Percentiles rank a stretch among this genome's conserved stretches.
Evolutionary conservation across 2,797 vertebrate genomes (phyloP).

Genomic region (Rallus crepitans): DNA sequence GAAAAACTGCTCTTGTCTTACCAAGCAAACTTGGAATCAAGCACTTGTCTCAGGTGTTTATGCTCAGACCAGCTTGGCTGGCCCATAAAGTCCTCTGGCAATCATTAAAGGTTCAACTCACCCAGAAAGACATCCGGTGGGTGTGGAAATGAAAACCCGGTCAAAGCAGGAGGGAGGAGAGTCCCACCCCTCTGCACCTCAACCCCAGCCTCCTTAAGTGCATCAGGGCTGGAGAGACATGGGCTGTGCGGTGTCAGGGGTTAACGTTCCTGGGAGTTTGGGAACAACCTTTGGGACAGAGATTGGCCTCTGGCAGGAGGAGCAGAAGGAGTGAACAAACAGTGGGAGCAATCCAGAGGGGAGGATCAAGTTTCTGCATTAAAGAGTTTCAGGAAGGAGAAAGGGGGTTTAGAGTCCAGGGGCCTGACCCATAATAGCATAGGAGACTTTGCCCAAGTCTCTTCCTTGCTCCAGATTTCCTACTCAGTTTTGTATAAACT

Average conservation of each 20-base stretch:
- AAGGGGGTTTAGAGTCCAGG: background rate
- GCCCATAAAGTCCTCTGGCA: background rate
- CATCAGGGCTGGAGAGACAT: accelerated
- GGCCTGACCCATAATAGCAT: accelerated
- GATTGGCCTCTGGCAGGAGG: background rate
- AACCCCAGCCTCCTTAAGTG: background rate
- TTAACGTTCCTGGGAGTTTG: background rate
- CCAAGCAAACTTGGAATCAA: background rate
- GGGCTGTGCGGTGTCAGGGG: background rate
- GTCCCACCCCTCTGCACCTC: background rate
- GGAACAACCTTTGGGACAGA: background rate
- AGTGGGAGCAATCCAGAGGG: background rate
- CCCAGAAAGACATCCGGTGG: background rate
- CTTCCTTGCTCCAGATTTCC: background rate
- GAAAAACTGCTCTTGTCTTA: background rate
- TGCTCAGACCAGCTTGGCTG: background rate
- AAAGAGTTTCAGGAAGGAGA: background rate
- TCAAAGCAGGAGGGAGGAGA: background rate
- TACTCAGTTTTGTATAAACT: background rate
- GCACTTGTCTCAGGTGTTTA: background rate
- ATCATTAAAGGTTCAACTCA: background rate
- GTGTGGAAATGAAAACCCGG: background rate
- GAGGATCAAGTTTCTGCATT: background rate
- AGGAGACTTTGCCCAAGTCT: background rate
- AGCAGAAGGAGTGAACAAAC: background rate